A percentile compares a stretch with the other conserved stretches of the same genome.
These are phyloP conservation scores for Himalopsyche kuldschensis DNA, from an alignment of 2,888 invertebrate species.

Conservation along the genomic window DNA sequence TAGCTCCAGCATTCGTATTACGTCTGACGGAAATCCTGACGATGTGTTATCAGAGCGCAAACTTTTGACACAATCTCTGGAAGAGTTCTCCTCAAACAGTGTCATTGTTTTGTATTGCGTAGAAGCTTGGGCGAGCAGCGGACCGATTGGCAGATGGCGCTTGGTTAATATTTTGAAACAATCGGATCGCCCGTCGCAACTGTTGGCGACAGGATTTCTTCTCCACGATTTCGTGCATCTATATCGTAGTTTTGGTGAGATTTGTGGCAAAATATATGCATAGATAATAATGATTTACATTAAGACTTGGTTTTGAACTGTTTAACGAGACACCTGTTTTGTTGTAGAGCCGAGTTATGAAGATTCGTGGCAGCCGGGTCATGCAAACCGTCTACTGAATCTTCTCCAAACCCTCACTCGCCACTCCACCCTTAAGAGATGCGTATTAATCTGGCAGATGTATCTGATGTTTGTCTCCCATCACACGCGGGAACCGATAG, in stretches of 20 bases:
- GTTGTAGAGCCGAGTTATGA: conserved; percentile 28
- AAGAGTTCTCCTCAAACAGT: conserved; percentile 31
- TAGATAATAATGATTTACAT: too few relatives aligned
- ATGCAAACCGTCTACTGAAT: conserved; percentile 31
- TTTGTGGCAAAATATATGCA: too few relatives aligned
- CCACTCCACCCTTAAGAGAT: conserved; percentile 36
- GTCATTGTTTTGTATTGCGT: conserved; percentile 17
- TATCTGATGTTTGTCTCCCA: conserved; percentile 41
- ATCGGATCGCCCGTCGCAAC: conserved; percentile 11
- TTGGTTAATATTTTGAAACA: conserved; percentile 15
- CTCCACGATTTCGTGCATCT: conserved; percentile 30
- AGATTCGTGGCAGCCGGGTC: conserved; percentile 37
- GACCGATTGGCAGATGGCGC: conserved; percentile 21
- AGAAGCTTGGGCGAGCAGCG: background rate
- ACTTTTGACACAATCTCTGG: conserved; percentile 3
- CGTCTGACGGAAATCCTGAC: background rate
- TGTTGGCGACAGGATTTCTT: conserved; percentile 27
- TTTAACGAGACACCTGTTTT: conserved; percentile 32
- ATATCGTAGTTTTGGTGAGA: conserved; percentile 24
- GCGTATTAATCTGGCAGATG: conserved; percentile 42
- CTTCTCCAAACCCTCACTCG: conserved; percentile 36
- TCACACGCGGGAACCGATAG: conserved; percentile 22
- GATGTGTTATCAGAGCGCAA: background rate
- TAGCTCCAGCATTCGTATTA: conserved; percentile 38
- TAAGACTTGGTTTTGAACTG: too few relatives aligned